Percentiles rank a stretch among this genome's conserved stretches.
phyloP scores from a whole-genome alignment of 2,113 vertebrate genomes.

The Aplodontia rufa region DNA sequence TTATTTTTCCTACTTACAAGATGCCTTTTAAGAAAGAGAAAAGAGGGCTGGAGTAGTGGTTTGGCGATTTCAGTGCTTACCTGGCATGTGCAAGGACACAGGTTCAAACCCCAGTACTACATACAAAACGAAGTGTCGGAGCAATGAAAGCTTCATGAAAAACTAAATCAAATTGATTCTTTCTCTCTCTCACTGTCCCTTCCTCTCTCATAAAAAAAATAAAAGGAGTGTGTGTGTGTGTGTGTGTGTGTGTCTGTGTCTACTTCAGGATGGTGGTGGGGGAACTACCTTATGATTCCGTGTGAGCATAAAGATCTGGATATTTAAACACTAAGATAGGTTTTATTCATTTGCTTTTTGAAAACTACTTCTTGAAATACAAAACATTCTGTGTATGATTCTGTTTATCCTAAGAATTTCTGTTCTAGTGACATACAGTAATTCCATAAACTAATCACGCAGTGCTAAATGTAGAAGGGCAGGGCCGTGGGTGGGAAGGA shows the following conservation, averaged over 20 bases:
- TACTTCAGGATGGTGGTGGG: not conserved
- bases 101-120: too few species aligned
- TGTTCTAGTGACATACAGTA: not conserved
- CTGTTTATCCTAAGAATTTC: not conserved
- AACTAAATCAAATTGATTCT: too few species aligned
- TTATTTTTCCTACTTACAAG: not conserved
- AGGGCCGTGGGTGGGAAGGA: not conserved
- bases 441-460: not conserved
- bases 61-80: too few species aligned
- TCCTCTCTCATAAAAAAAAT: too few species aligned
- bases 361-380: not conserved
- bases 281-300: not conserved
- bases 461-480: not conserved
- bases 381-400: not conserved
- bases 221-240: too few species aligned
- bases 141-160: too few species aligned
- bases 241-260: not conserved
- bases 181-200: too few species aligned
- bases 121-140: too few species aligned
- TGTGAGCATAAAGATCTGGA: not conserved
- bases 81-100: too few species aligned
- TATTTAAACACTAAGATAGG: not conserved
- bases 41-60: too few species aligned
- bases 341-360: conserved; percentile 11
- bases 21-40: not conserved